Percentiles rank a stretch among this genome's conserved stretches.
Conservation (phyloP, 2,113 vertebrate species). For the Brachionichthys hirsutus region DNA sequence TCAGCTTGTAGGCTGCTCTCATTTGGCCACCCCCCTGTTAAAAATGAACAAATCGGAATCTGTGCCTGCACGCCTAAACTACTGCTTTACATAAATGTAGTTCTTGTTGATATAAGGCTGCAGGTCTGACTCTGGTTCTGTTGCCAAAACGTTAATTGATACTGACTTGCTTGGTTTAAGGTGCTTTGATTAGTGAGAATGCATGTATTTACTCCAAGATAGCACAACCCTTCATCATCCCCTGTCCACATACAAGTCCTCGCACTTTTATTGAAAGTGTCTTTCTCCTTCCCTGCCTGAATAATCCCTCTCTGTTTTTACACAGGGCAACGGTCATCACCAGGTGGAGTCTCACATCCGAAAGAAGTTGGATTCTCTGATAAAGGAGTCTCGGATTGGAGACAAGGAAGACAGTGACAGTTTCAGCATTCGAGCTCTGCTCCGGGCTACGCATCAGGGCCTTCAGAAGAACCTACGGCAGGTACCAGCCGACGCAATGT, state of each 20-base stretch:
- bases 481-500: slow-evolving; percentile 73
- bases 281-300: neutral
- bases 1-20: too few species aligned
- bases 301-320: neutral
- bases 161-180: neutral
- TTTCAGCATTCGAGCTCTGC: slow-evolving; percentile 91
- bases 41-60: too few species aligned
- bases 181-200: neutral
- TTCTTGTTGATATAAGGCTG: neutral
- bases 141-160: too few species aligned
- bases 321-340: slow-evolving; percentile 87
- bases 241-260: neutral
- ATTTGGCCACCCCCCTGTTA: too few species aligned
- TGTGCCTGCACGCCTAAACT: neutral
- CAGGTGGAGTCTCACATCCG: slow-evolving; percentile 94
- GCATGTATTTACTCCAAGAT: neutral
- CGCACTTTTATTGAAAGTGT: neutral
- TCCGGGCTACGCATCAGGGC: slow-evolving; percentile 92
- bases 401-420: slow-evolving; percentile 96
- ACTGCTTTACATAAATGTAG: neutral
- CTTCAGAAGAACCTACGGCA: slow-evolving; percentile 89
- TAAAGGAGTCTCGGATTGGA: slow-evolving; percentile 92
- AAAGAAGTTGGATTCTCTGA: slow-evolving; percentile 92
- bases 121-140: neutral
- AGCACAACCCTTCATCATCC: neutral